Base-by-base conservation (phyloP, 2,888 invertebrate species). In the Oxyteleia sp. region DNA sequence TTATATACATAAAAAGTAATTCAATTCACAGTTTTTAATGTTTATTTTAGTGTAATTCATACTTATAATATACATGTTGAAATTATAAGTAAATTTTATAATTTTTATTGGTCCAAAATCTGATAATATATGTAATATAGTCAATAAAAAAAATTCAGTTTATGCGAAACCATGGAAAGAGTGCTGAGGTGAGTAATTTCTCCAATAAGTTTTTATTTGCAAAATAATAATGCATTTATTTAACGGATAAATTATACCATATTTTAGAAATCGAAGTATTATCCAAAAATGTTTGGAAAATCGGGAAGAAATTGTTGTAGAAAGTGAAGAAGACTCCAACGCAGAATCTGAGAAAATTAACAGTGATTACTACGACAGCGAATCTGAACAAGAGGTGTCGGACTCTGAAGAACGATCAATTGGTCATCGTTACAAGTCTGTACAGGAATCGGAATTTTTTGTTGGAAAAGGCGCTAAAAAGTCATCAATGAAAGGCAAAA, bases 321-420 rank as follows among this genome's bases (percentile, higher is more conserved):
- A 45, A 18, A 45, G 45, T 45, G 5, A 45, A 45, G 45, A 45
- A 18, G 18, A 45, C 18, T 45, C 45, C 45, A 45, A 18, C 7
- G 45, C 16, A 18, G 45, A 45, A 45, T 45, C 2, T 45, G 45
- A 45, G 45, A 10, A 18, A 18, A 45, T 45, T 4, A 18, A 45
- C 16, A 45, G 45, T 45, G 8, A 45, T 18, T 45, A 45, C 18
- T 45, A 18, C 45, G 13, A 15, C 45, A 18, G 10, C 16, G 45
- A 45, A 45, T 45, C 18, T 45, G 45, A 45, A 45, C 45, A 45
- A 45, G 45, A 45, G 18, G 18, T 45, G 45, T 45, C 45, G 5
- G 45, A 45, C 16, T 45, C 45, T 45, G 45, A 45, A 18, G 45
- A 45, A 45, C 18, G 8, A 45, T 18, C 45, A 16, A 45, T 18